These are phyloP conservation scores for Tachystola acroxantha DNA, from an alignment of 2,888 invertebrate species.

Conservation along the genomic window DNA sequence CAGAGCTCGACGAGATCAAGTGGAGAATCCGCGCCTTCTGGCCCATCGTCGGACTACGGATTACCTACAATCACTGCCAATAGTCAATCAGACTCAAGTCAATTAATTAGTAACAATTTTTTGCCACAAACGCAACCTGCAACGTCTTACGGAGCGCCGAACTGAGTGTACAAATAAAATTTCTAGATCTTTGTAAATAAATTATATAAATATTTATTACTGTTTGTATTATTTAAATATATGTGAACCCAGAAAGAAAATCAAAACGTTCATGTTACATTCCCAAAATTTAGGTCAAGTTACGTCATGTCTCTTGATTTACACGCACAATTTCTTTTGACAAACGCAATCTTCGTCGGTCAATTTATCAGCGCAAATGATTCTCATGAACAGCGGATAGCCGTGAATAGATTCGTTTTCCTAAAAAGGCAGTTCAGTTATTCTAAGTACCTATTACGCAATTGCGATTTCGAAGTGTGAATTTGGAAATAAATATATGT, in stretches of 20 bases:
- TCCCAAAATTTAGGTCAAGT: too few relatives aligned
- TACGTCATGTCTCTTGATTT: too few relatives aligned
- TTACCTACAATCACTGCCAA: slow-evolving; percentile 33
- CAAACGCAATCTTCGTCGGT: slow-evolving; percentile 13
- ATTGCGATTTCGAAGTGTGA: neutral
- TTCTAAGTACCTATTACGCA: too few relatives aligned
- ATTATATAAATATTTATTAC: slow-evolving; percentile 12
- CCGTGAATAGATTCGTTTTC: slow-evolving; percentile 19
- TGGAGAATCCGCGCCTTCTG: slow-evolving; percentile 17
- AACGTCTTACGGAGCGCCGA: slow-evolving; percentile 51
- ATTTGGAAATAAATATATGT: neutral
- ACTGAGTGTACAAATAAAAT: slow-evolving; percentile 22
- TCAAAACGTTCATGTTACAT: neutral
- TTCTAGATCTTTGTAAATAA: slow-evolving; percentile 27
- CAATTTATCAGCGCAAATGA: slow-evolving; percentile 40
- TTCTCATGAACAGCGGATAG: slow-evolving; percentile 46
- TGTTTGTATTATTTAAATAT: neutral
- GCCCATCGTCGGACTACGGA: slow-evolving; percentile 37
- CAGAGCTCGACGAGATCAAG: slow-evolving; percentile 25
- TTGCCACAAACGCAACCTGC: slow-evolving; percentile 53
- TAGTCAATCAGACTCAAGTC: slow-evolving; percentile 24
- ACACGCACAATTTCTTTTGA: neutral
- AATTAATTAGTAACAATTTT: slow-evolving; percentile 32
- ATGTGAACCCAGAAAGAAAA: neutral
- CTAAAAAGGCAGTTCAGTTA: slow-evolving; percentile 26